Base-by-base conservation (phyloP, 2,888 invertebrate genomes). In the Thumatha senex region DNA sequence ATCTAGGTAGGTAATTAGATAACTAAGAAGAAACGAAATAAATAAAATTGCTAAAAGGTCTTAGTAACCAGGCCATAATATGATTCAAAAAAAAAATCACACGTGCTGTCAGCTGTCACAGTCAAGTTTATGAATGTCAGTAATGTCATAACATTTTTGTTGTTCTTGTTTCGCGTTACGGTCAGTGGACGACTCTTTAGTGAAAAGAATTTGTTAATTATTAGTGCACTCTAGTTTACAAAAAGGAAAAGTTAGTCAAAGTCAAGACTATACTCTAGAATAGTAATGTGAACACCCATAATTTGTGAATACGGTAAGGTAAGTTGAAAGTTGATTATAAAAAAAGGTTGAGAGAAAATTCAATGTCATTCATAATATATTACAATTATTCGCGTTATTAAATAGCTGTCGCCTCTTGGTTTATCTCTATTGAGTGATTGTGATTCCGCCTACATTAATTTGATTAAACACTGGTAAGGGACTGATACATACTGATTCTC, bases 61-160 rank as follows among this genome's bases (percentile, higher is more conserved):
- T n/a, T n/a, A n/a, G n/a, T n/a, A n/a, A n/a, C n/a, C n/a, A n/a
- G n/a, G n/a, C n/a, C n/a, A n/a, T n/a, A n/a, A n/a, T n/a, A n/a
- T n/a, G n/a, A n/a, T n/a, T n/a, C n/a, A n/a, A n/a, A n/a, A n/a
- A n/a, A n/a, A n/a, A n/a, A n/a, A n/a, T n/a, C n/a, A n/a, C n/a
- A n/a, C n/a, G n/a, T n/a, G 2, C 5, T 24, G 18, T 24, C 18
- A 24, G 18, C 18, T 24, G 18, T 24, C 18, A n/a, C n/a, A n/a
- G n/a, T n/a, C n/a, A n/a, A n/a, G n/a, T n/a, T n/a, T n/a, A n/a
- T n/a, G n/a, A 31, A 18, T 47, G 54, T 51, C 47, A 59, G 34
- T 24, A 4, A n/a, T 63, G 67, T 64, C 63, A 63, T 56, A 54
- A 58, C 51, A 61, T 58, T 64, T 64, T 67, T 31, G 11, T 31